phyloP scores from a whole-genome alignment of 2,797 vertebrate species.

The Paguma larvata region DNA sequence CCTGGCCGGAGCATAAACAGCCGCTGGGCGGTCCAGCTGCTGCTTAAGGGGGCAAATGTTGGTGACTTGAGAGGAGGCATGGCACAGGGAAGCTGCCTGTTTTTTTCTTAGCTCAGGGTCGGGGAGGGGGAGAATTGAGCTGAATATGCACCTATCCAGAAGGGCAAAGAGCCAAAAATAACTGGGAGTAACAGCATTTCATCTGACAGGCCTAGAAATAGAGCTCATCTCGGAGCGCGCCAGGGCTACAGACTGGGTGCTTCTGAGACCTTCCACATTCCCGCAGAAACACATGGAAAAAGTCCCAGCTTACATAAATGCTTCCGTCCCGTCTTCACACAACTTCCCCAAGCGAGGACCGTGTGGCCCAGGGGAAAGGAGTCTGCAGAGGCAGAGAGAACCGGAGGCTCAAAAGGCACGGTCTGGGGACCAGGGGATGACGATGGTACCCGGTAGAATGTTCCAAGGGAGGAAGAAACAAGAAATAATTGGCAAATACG shows the following conservation, averaged over 20 bases:
- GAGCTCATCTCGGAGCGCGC: slow-evolving; percentile 65
- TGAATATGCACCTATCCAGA: slow-evolving; percentile 79
- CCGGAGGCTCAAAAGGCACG: not conserved
- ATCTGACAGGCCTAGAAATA: slow-evolving; percentile 83
- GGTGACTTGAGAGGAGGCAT: not conserved
- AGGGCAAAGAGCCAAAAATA: slow-evolving; percentile 84
- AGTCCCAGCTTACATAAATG: not conserved
- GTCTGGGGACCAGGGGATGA: not conserved
- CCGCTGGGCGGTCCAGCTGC: not conserved
- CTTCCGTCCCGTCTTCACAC: not conserved
- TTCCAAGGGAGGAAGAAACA: not conserved
- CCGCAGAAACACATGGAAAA: not conserved
- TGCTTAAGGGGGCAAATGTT: not conserved
- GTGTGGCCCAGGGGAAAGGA: not conserved
- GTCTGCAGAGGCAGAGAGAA: not conserved
- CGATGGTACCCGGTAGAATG: not conserved
- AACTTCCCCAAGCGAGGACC: not conserved
- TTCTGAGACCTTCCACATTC: slow-evolving; percentile 41
- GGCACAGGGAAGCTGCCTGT: slow-evolving; percentile 37
- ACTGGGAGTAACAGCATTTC: slow-evolving; percentile 77
- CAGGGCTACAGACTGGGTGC: slow-evolving; percentile 34
- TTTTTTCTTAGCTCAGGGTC: slow-evolving; percentile 45
- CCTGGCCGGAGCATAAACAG: not conserved
- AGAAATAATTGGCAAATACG: not conserved
- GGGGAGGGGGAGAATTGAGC: slow-evolving; percentile 62